phyloP scores from a whole-genome alignment of 2,888 invertebrate species.

The Andrena bicolor region DNA sequence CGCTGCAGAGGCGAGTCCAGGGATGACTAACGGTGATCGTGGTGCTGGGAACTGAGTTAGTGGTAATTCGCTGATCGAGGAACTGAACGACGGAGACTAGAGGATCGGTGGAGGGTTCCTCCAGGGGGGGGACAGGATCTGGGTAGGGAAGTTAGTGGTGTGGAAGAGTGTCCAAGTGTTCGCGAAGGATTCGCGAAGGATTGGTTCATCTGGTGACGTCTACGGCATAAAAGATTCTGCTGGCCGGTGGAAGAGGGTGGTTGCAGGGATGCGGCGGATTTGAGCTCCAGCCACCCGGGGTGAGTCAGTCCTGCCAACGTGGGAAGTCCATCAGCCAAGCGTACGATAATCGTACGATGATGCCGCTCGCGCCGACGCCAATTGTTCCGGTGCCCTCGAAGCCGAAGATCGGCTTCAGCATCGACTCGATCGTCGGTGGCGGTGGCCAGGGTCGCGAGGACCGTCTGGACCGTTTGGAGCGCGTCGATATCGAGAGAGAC shows the following conservation, averaged over 20 bases:
- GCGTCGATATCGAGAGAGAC: conserved; percentile 79
- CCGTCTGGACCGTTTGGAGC: conserved; percentile 76
- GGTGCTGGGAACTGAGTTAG: conserved; percentile 18
- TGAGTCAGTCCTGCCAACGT: conserved; percentile 43
- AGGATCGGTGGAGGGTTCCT: too few species aligned
- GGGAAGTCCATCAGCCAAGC: conserved; percentile 62
- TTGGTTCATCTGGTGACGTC: not conserved
- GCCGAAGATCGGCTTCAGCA: conserved; percentile 97
- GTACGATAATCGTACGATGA: conserved; percentile 88
- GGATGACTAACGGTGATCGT: conserved; percentile 33
- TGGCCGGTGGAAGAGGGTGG: conserved; percentile 27
- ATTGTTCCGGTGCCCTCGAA: conserved; percentile 96
- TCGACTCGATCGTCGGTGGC: conserved; percentile 96
- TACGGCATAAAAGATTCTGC: not conserved
- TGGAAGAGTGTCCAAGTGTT: conserved; percentile 40
- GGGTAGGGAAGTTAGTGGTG: not conserved
- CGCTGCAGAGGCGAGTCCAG: not conserved
- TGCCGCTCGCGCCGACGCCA: conserved; percentile 98
- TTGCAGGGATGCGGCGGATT: conserved; percentile 62
- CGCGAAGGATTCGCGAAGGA: not conserved
- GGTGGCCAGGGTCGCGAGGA: conserved; percentile 85
- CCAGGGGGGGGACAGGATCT: not conserved
- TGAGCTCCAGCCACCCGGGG: conserved; percentile 45
- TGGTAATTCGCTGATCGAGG: not conserved
- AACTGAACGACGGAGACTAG: too few species aligned